Percentiles rank a stretch among this genome's conserved stretches.
Conservation (phyloP, 2,888 invertebrate species). For the Cetonia aurata region DNA sequence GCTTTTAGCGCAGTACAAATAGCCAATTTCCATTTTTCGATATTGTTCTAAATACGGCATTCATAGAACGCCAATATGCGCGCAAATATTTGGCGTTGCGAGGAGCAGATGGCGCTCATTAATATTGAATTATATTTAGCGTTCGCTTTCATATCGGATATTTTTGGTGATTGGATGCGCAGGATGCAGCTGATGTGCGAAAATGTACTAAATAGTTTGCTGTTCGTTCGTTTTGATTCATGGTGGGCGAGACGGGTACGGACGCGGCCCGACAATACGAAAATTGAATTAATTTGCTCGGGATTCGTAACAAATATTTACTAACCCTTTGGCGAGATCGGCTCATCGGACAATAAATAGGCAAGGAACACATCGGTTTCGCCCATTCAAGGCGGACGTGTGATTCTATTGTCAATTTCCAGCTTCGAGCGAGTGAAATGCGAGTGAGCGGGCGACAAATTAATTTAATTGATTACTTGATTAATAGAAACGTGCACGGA, state of each 20-base stretch:
- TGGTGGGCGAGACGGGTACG: slow-evolving; percentile 38
- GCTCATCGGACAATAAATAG: slow-evolving; percentile 53
- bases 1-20: too few species aligned
- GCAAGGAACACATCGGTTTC: slow-evolving; percentile 19
- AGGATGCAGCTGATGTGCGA: slow-evolving; percentile 30
- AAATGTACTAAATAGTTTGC: slow-evolving; percentile 25
- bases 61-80: not conserved
- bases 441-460: slow-evolving; percentile 61
- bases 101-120: slow-evolving; percentile 30
- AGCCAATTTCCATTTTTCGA: too few species aligned
- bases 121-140: slow-evolving; percentile 34
- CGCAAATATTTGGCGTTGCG: slow-evolving; percentile 12
- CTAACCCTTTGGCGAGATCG: slow-evolving; percentile 61
- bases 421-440: slow-evolving; percentile 53
- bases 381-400: slow-evolving; percentile 22
- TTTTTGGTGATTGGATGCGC: slow-evolving; percentile 33
- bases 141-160: slow-evolving; percentile 18
- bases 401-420: slow-evolving; percentile 64
- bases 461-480: slow-evolving; percentile 63
- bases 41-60: not conserved
- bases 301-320: slow-evolving; percentile 61
- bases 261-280: slow-evolving; percentile 12
- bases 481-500: slow-evolving; percentile 38
- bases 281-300: slow-evolving; percentile 58
- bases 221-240: slow-evolving; percentile 47